Percentiles rank a stretch among this genome's conserved stretches.
Evolutionary conservation across 1,140 invertebrate genomes (phyloP).

Genomic region (Goniozus legneri): DNA sequence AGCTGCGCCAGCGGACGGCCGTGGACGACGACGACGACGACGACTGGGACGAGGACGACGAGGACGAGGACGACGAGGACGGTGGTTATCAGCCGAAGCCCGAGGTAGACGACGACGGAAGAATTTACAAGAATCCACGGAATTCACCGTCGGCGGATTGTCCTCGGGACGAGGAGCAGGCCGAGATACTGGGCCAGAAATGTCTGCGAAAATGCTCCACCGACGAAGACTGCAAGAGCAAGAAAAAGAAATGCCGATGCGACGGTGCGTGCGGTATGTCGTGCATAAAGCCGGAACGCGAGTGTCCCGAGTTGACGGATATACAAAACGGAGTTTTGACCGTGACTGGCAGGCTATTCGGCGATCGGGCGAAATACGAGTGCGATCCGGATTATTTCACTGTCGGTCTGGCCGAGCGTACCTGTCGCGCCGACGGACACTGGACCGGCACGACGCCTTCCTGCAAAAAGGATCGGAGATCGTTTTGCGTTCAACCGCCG

Average conservation of each 20-base stretch:
- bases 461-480: constrained; percentile 84
- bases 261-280: constrained; percentile 95
- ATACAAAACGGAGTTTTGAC: constrained; percentile 70
- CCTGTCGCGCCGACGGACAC: constrained; percentile 86
- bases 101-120: constrained; percentile 67
- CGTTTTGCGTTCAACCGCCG: constrained; percentile 83
- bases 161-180: constrained; percentile 76
- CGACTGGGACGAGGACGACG: constrained; percentile 60
- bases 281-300: constrained; percentile 92
- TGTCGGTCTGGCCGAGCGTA: constrained; percentile 78
- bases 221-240: constrained; percentile 94
- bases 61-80: constrained; percentile 59
- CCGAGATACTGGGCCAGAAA: constrained; percentile 65
- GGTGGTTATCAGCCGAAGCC: constrained; percentile 55
- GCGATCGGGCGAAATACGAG: constrained; percentile 73
- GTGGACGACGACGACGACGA: constrained; percentile 50
- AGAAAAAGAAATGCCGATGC: constrained; percentile 94
- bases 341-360: constrained; percentile 72
- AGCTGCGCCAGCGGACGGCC: constrained; percentile 39
- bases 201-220: constrained; percentile 91
- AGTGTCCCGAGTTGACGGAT: constrained; percentile 73
- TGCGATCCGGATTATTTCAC: constrained; percentile 84
- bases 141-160: constrained; percentile 81
- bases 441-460: constrained; percentile 86
- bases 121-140: constrained; percentile 83